These are phyloP conservation scores for Crepidodera aurea DNA, from an alignment of 2,888 invertebrate genomes.

Conservation along the genomic window DNA sequence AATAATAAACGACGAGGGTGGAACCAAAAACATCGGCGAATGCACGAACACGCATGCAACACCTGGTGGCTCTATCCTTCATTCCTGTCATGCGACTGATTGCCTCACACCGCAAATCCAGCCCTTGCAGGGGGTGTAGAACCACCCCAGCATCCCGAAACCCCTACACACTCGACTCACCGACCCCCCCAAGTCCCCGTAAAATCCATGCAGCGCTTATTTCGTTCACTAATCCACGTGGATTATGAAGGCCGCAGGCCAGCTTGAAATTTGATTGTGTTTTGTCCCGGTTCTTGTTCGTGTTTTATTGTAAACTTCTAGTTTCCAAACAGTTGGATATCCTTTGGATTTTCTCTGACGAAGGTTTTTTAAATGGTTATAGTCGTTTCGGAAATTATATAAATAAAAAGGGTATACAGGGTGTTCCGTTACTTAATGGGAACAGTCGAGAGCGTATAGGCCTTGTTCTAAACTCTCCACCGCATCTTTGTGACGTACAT, in stretches of 20 bases:
- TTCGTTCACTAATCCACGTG: slow-evolving; percentile 49
- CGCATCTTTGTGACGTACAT: too few species aligned
- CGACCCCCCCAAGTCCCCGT: slow-evolving; percentile 29
- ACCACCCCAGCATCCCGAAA: slow-evolving; percentile 32
- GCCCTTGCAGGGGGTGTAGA: slow-evolving; percentile 42
- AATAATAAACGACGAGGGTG: background rate
- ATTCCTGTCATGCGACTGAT: slow-evolving; percentile 54
- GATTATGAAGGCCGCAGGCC: slow-evolving; percentile 49
- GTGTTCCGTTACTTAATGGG: too few species aligned
- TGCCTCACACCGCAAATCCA: slow-evolving; percentile 55
- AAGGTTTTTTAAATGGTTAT: background rate
- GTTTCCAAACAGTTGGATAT: slow-evolving; percentile 31
- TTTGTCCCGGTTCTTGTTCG: slow-evolving; percentile 44
- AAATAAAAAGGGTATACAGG: too few species aligned
- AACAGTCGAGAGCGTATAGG: too few species aligned
- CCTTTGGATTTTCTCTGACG: slow-evolving; percentile 8
- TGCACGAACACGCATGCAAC: slow-evolving; percentile 53
- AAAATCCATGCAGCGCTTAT: slow-evolving; percentile 46
- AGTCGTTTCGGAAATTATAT: background rate
- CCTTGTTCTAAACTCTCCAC: too few species aligned
- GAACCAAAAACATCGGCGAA: slow-evolving; percentile 40
- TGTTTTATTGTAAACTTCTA: slow-evolving; percentile 39
- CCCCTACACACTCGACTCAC: slow-evolving; percentile 32
- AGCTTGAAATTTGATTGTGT: slow-evolving; percentile 49
- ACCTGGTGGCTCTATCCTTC: slow-evolving; percentile 54